Base-by-base conservation (phyloP, 1,140 invertebrate genomes). In the Drosophila sulfurigaster region DNA sequence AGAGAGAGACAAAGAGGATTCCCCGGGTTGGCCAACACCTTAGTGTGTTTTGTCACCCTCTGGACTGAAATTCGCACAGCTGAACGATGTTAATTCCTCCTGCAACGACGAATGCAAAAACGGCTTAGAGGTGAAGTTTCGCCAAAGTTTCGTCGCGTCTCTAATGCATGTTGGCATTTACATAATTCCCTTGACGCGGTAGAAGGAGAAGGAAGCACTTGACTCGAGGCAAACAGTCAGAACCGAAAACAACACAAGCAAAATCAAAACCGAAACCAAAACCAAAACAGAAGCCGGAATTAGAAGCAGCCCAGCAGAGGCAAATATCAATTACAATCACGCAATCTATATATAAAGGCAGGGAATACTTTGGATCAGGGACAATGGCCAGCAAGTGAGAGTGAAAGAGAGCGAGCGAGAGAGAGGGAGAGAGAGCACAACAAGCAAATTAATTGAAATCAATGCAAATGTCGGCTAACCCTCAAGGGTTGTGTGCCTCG, bases 391-490 rank as follows among this genome's bases (percentile, higher is more conserved):
- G 52, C 15, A 25, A 54, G 7, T 20, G 57, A 59, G 38, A 56
- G 13, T n/a, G 41, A 4, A n/a, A 43, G n/a, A 4, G n/a, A 13
- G n/a, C n/a, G 41, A 43, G n/a, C 3, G 5, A 13, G 41, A 5
- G 38, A 41, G 10, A 11, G 38, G 11, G 10, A 11, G 38, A 41
- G 46, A 63, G 13, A 64, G 46, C 59, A 81, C 71, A 86, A 88
- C 83, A 88, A 79, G 86, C 71, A 89, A 89, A 89, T 89, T 89
- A 89, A 89, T 89, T 89, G 85, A 89, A 89, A 89, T 89, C 85
- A 89, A 89, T 89, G 85, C 85, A 88, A 88, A 88, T 89, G 85
- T 71, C 60, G 60, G 49, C 32, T 32, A 77, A 75, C 66, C 74
- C 79, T 81, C 70, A 90, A 90, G 85, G 86, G 86, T 85, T 90